phyloP scores from a whole-genome alignment of 2,113 vertebrate species.

The Ginglymostoma cirratum region DNA sequence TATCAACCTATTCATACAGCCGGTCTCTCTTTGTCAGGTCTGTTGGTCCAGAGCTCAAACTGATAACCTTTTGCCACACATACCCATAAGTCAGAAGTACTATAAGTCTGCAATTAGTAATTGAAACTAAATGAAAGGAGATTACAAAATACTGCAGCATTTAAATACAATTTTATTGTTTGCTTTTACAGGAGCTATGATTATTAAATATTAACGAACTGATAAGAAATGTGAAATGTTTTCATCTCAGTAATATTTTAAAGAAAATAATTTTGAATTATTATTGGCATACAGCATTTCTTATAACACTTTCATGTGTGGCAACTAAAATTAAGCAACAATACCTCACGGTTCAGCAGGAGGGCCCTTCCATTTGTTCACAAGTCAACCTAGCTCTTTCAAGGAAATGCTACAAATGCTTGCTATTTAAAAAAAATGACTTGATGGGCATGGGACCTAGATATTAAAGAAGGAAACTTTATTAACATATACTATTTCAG shows the following conservation, averaged over 20 bases:
- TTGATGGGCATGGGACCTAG: background rate
- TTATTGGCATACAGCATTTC: background rate
- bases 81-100: background rate
- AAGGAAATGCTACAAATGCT: background rate
- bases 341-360: background rate
- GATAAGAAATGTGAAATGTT: background rate
- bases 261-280: background rate
- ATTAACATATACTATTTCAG: background rate
- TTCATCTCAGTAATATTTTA: constrained; percentile 4
- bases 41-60: background rate
- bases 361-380: background rate
- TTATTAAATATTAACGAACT: background rate
- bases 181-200: background rate
- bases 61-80: background rate
- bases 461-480: background rate
- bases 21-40: background rate
- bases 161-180: background rate
- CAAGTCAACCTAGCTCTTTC: background rate
- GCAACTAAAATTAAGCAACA: background rate
- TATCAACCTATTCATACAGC: background rate
- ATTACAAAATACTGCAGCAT: background rate
- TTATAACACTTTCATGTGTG: background rate
- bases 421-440: background rate
- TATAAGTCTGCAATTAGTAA: background rate
- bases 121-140: background rate